Conservation (phyloP, 2,113 vertebrate genomes). For the Crotalus viridis region DNA sequence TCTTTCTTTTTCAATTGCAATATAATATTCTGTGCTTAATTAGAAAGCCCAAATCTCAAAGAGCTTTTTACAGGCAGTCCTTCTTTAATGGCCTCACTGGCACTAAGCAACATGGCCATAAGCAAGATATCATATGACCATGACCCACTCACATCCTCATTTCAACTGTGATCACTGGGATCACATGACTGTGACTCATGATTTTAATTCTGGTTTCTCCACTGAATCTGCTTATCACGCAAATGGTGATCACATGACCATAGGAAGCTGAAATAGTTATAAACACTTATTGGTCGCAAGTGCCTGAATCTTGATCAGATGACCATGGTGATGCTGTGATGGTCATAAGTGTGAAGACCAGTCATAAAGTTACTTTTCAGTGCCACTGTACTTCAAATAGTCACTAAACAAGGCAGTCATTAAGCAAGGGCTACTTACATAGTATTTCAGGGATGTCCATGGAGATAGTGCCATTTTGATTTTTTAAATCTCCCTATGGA, state of each 20-base stretch:
- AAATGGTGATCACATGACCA: not conserved
- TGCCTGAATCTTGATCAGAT: not conserved
- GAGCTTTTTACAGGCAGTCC: not conserved
- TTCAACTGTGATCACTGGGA: not conserved
- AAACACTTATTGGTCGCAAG: not conserved
- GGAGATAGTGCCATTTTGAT: not conserved
- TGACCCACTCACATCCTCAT: not conserved
- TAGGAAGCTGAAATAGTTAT: not conserved
- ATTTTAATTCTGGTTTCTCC: not conserved
- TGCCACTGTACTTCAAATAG: not conserved
- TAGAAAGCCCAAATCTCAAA: not conserved
- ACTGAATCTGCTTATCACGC: not conserved
- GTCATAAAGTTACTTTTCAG: not conserved
- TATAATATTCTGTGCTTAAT: not conserved
- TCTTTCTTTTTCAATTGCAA: not conserved
- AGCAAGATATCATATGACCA: not conserved
- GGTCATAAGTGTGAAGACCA: not conserved
- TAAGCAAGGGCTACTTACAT: not conserved
- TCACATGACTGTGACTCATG: not conserved
- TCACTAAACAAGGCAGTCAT: not conserved
- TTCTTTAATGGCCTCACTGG: not conserved
- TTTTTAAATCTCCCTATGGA: not conserved
- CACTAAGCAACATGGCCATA: not conserved
- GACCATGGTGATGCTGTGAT: not conserved
- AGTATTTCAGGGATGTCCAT: not conserved